These are phyloP conservation scores for Aphaenogaster rudis DNA, from an alignment of 1,140 invertebrate species.

Conservation along the genomic window DNA sequence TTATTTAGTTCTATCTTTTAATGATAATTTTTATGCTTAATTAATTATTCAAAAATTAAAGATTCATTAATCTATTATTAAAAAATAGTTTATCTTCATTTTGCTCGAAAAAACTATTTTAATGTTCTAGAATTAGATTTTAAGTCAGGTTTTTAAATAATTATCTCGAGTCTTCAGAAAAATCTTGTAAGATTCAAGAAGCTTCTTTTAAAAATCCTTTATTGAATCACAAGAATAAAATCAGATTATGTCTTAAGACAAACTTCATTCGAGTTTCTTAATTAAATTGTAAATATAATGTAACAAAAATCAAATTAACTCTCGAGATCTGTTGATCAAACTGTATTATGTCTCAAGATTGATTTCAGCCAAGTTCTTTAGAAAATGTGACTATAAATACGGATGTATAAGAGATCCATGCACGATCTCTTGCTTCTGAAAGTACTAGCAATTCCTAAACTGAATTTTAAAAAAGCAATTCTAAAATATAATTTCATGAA, in stretches of 20 bases:
- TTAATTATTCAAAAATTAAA: neutral
- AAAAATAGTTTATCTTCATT: neutral
- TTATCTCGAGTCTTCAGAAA: neutral
- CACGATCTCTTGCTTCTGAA: neutral
- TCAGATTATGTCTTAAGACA: neutral
- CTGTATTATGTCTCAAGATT: neutral
- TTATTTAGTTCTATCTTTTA: neutral
- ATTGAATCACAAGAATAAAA: neutral
- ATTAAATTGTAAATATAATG: neutral
- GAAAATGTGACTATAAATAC: neutral
- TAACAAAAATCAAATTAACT: neutral
- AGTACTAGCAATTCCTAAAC: neutral
- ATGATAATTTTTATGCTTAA: neutral
- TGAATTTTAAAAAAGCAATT: slow-evolving; percentile 20
- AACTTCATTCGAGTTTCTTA: neutral
- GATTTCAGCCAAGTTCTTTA: neutral
- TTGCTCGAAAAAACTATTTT: neutral
- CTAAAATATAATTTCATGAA: neutral
- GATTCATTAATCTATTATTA: neutral
- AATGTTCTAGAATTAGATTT: neutral
- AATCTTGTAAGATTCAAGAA: neutral
- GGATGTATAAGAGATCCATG: neutral
- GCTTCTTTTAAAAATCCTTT: neutral
- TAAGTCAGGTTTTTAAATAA: neutral
- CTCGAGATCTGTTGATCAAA: neutral